A percentile compares a stretch with the other conserved stretches of the same genome.
These are phyloP conservation scores for Argopecten irradians DNA, from an alignment of 1,140 invertebrate species.

Conservation along the genomic window DNA sequence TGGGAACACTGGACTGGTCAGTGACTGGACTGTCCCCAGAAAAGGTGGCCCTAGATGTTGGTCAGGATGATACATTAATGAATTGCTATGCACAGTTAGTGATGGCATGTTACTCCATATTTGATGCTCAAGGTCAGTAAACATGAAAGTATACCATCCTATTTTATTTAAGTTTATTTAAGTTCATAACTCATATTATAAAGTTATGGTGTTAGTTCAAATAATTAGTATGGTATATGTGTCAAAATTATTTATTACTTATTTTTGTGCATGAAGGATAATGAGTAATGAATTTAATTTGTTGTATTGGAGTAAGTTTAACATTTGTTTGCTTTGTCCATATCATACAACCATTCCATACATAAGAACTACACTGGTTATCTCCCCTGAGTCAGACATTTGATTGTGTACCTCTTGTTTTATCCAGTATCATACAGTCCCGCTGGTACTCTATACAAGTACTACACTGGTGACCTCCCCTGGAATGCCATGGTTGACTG, in stretches of 20 bases:
- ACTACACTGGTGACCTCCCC: conserved; percentile 75
- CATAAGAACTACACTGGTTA: no score
- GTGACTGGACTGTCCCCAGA: conserved; percentile 58
- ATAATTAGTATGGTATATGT: background rate
- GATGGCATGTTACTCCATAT: conserved; percentile 74
- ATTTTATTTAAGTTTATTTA: background rate
- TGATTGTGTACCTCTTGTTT: no score
- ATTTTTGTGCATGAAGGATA: no score
- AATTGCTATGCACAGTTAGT: conserved; percentile 74
- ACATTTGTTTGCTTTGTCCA: no score
- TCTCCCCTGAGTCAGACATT: no score
- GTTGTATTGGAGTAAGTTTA: no score
- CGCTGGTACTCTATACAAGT: conserved; percentile 75
- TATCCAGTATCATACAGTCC: conserved; percentile 44
- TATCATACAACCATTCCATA: no score
- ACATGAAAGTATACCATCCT: background rate
- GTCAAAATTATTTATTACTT: no score
- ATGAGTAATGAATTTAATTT: no score
- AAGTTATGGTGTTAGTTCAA: no score
- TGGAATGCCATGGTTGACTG: conserved; percentile 77
- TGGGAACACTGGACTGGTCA: conserved; percentile 64
- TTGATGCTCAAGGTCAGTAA: conserved; percentile 67
- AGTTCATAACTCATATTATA: no score
- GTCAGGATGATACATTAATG: conserved; percentile 63
- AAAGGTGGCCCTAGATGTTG: conserved; percentile 64